Base-by-base conservation (phyloP, 2,888 invertebrate species). In the Dascillus cervinus region DNA sequence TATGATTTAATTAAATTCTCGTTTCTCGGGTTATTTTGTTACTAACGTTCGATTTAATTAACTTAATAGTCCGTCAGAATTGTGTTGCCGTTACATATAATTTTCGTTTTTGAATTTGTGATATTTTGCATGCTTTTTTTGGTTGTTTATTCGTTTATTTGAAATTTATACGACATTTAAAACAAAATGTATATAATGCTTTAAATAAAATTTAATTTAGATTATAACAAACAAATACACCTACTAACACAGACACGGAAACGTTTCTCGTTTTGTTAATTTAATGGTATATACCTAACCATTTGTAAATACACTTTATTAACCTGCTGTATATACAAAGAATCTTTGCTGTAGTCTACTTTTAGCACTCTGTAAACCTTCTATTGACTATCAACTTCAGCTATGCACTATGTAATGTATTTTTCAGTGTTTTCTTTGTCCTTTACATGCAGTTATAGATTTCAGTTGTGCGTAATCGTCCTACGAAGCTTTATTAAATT, bases 51-150 rank as follows among this genome's bases (percentile, higher is more conserved):
- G n/a, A n/a, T n/a, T n/a, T n/a, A n/a, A n/a, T n/a, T n/a, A n/a
- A n/a, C n/a, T n/a, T n/a, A n/a, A n/a, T n/a, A n/a, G n/a, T n/a
- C n/a, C n/a, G 32, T 32, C 34, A 35, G 35, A 41, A 37, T 42
- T 43, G 41, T 32, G 37, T 33, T 46, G 39, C 44, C 38, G 39
- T 35, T 36, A 41, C 42, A 37, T 31, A 31, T 20, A 11, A 11
- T 5, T 26, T 37, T 26, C 26, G 32, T 20, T 43, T 37, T 30
- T 27, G 32, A 28, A 37, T 22, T 27, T 35, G 37, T 46, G 17
- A 28, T 34, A 24, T 35, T 37, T 35, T 34, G 39, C 24, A 43
- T 39, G 10, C 33, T 32, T 35, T 40, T 38, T 34, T 39, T 29
- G 27, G 17, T 26, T 26, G 17, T 26, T 26, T 26, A 11, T 13